Evolutionary conservation across 2,888 invertebrate genomes (phyloP).

Genomic region (Lasiommata megera): DNA sequence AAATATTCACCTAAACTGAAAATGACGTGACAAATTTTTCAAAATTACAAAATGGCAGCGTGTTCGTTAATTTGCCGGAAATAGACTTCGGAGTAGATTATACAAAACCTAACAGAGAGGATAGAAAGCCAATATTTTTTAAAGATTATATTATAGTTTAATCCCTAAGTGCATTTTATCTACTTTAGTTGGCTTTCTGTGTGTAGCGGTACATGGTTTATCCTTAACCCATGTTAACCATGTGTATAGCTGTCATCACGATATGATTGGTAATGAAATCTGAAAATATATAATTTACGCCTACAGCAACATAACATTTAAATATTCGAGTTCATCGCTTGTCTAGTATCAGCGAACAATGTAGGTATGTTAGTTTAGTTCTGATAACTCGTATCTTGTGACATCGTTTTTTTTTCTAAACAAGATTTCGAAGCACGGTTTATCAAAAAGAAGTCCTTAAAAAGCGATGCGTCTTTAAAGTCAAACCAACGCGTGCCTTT

Average conservation of each 20-base stretch:
- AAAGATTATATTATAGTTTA: conserved; percentile 9
- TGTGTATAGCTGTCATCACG: neutral
- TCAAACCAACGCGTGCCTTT: conserved; percentile 1
- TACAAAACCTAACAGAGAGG: conserved; percentile 3
- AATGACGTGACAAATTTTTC: neutral
- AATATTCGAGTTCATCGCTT: conserved; percentile 9
- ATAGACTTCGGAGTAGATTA: neutral
- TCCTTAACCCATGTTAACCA: conserved; percentile 2
- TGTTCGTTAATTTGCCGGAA: neutral
- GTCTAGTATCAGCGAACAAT: neutral
- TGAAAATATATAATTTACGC: neutral
- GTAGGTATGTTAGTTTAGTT: too few relatives aligned
- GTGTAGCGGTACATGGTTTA: conserved; percentile 21
- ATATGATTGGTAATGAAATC: neutral
- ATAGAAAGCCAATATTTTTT: conserved; percentile 6
- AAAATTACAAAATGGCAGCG: neutral
- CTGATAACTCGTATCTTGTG: too few relatives aligned
- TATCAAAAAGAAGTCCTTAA: conserved; percentile 12
- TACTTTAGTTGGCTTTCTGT: conserved; percentile 24
- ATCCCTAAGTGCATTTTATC: conserved; percentile 26
- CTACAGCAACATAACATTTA: neutral
- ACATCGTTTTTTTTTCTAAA: neutral
- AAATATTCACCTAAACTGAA: conserved; percentile 1
- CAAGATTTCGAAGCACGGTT: conserved; percentile 3
- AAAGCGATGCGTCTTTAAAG: conserved; percentile 12